phyloP scores from a whole-genome alignment of 2,888 invertebrate genomes.

The Timema cristinae region DNA sequence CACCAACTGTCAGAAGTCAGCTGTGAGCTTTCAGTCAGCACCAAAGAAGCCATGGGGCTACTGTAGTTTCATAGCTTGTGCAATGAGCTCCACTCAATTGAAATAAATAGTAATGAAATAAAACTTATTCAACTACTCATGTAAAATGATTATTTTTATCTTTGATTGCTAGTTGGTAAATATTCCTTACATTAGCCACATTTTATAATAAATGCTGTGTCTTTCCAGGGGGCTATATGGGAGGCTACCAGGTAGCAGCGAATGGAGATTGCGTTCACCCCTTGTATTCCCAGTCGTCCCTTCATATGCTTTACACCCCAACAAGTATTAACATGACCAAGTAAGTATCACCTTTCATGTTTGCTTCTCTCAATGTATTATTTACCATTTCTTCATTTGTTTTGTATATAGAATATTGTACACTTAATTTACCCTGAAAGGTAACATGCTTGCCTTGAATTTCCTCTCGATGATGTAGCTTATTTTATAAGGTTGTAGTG shows the following conservation, averaged over 20 bases:
- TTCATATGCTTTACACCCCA: constrained; percentile 24
- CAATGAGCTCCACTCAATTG: not conserved
- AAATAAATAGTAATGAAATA: not conserved
- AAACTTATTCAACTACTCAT: not conserved
- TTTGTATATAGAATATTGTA: too few species aligned
- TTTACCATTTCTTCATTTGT: not conserved
- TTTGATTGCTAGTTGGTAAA: too few species aligned
- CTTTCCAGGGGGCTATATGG: constrained; percentile 17
- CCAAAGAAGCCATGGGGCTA: too few species aligned
- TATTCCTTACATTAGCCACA: too few species aligned
- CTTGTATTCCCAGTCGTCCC: constrained; percentile 21
- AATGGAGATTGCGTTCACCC: constrained; percentile 25
- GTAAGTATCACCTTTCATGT: constrained; percentile 7
- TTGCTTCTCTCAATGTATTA: not conserved
- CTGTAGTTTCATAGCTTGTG: too few species aligned
- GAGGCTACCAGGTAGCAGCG: constrained; percentile 20
- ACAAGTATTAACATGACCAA: constrained; percentile 24
- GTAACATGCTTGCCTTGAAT: too few species aligned
- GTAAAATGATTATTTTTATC: not conserved
- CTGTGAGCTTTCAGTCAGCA: too few species aligned
- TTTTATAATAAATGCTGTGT: not conserved
- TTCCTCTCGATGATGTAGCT: too few species aligned
- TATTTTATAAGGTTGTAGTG: too few species aligned
- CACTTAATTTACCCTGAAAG: too few species aligned
- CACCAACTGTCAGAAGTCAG: too few species aligned